Evolutionary conservation across 2,797 vertebrate genomes (phyloP), one percentile per base, ranked within the genome.

Genomic region (Gastrophryne carolinensis): DNA sequence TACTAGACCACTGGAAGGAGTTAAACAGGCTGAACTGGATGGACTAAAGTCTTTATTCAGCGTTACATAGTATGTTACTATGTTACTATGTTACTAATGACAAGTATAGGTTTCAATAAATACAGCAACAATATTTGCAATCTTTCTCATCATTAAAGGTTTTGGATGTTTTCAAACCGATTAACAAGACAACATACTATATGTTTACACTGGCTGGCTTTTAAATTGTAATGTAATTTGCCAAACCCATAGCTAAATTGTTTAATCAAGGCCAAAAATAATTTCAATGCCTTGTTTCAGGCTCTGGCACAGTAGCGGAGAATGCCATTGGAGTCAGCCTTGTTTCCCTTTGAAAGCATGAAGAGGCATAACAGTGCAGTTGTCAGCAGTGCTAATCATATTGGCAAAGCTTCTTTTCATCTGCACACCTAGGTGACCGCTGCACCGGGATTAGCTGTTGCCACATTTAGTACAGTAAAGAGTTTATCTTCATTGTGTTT

Each of bases 401-500:
- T 82, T 53, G 70, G 82, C 80, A 86, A 88, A 86, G 86, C 86
- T 73, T 80, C 85, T 85, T 84, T 83, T 75, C 80, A 44, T 15
- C 3, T 1, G 12, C 77, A 73, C 80, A 78, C 77, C 80, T 83
- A 85, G 83, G 84, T 86, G 86, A 84, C 85, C 68, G 78, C 65
- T 81, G 72, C 79, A 47, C 62, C 67, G 69, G 81, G 86, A 89
- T 89, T 85, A 89, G 81, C 83, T 73, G 84, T 85, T 84, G 57
- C 87, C 21, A 0, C 85, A 78, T 87, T 87, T 89, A 88, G 87
- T 80, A 82, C 82, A 78, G 39, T 84, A 85, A 87, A 84, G 79
- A 81, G 80, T 85, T 89, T 88, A 89, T 82, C 86, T 81, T 71
- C 29, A 80, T 79, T 69, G 7, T 15, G 1, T 13, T 78, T 81